Evolutionary conservation across 2,888 invertebrate species (phyloP).

Genomic region (Nomada ferruginata): DNA sequence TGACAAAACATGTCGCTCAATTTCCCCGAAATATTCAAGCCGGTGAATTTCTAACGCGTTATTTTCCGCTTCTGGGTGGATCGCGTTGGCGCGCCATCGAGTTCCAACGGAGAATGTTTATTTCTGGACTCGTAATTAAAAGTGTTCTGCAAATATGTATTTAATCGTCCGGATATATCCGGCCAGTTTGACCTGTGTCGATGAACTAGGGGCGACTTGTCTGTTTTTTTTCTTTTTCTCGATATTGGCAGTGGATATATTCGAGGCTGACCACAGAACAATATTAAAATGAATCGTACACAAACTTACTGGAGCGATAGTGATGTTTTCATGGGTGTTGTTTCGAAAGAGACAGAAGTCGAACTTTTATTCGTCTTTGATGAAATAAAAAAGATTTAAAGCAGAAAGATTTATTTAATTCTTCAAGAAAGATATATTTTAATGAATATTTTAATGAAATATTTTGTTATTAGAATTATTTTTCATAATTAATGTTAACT

Average conservation of each 20-base stretch:
- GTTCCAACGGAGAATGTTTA: conserved; percentile 16
- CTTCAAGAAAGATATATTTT: too few relatives aligned
- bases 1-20: conserved; percentile 11
- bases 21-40: conserved; percentile 15
- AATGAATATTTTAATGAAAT: too few relatives aligned
- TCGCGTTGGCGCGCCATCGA: background rate
- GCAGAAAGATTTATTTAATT: too few relatives aligned
- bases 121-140: conserved; percentile 31
- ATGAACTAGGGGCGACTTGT: background rate
- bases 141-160: conserved; percentile 27
- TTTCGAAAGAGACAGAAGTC: too few relatives aligned
- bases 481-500: too few relatives aligned
- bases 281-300: conserved; percentile 8
- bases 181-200: conserved; percentile 1
- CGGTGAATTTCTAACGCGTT: background rate
- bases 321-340: too few relatives aligned
- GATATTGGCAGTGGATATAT: conserved; percentile 7
- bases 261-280: background rate
- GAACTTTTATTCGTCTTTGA: too few relatives aligned
- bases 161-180: conserved; percentile 15
- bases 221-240: background rate
- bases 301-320: background rate
- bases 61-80: background rate
- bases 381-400: too few relatives aligned
- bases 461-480: too few relatives aligned